phyloP scores from a whole-genome alignment of 92 coral and sea anemone species.

The Anthopleura xanthogrammica region DNA sequence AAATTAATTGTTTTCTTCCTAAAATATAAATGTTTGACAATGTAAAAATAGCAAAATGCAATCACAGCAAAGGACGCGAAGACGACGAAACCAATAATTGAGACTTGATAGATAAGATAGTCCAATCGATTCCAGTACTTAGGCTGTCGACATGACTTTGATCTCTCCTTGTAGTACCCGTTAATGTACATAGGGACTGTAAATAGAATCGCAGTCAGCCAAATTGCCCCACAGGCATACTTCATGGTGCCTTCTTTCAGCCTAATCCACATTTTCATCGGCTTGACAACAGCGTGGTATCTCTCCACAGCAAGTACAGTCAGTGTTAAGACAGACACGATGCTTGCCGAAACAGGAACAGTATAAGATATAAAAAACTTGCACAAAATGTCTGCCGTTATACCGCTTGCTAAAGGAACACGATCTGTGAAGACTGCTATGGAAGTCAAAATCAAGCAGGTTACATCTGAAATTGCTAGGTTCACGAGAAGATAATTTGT shows the following conservation, averaged over 20 bases:
- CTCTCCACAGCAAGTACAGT: conserved; percentile 21
- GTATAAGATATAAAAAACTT: conserved; percentile 5
- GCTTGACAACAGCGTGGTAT: conserved; percentile 28
- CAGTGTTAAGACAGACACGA: conserved; percentile 13
- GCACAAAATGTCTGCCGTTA: conserved; percentile 1
- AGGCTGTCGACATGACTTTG: neutral
- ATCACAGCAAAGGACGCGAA: neutral
- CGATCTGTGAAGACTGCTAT: neutral
- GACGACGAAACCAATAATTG: neutral
- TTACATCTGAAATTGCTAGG: conserved; percentile 4
- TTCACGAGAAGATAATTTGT: conserved; percentile 25
- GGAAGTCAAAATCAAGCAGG: neutral
- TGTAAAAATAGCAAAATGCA: conserved; percentile 7
- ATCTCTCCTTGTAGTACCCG: neutral
- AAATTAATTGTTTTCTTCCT: neutral
- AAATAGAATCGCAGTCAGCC: neutral
- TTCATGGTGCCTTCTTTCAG: conserved; percentile 1
- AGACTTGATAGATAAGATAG: neutral
- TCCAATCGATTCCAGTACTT: neutral
- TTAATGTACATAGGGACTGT: conserved; percentile 9
- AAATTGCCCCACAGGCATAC: neutral
- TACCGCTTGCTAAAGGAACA: neutral
- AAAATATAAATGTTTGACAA: neutral
- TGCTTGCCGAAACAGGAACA: neutral
- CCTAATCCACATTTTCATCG: neutral